Base-by-base conservation (phyloP, 2,888 invertebrate species). In the Mactromeris polynyma region DNA sequence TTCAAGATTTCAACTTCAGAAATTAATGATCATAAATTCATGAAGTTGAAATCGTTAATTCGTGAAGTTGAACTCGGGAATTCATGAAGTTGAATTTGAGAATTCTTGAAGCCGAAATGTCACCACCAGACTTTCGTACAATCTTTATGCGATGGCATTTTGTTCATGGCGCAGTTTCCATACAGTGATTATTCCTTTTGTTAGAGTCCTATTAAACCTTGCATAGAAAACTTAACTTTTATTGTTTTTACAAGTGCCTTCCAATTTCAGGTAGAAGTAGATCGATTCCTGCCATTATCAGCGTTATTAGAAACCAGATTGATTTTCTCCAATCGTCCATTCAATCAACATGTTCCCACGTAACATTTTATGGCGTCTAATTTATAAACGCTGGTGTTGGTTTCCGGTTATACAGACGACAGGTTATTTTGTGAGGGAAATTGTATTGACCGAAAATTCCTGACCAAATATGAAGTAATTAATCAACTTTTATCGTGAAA, bases 211-310 rank as follows among this genome's bases (percentile, higher is more conserved):
- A 33, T 31, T 33, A n/a, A n/a, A 42, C 46, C 3, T 3, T 33
- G 46, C 33, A 77, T 31, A 42, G 79, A 42, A 83, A 83, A 46
- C 51, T 83, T 77, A 83, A 46, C 64, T 69, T 73, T 33, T 83
- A 38, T 83, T 54, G 77, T 84, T 78, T 84, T 84, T 84, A 51
- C 78, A 84, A 84, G 84, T 84, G 78, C 78, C 51, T 84, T 84
- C 84, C 78, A 84, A 77, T 84, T 84, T 78, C 84, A 51, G 78
- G 84, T 78, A 78, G n/a, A 84, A 17, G 14, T 54, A 46, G 73
- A 84, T 84, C 84, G 38, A 84, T 84, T 33, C 36, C 78, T 21
- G 31, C 77, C 54, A 54, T 54, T 77, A 84, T 84, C 78, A 36
- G 84, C 11, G 40, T 31, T 36, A 38, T 78, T 84, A 84, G 78